Conservation (phyloP, 2,113 vertebrate species). For the Rhinopomastus cyanomelas region DNA sequence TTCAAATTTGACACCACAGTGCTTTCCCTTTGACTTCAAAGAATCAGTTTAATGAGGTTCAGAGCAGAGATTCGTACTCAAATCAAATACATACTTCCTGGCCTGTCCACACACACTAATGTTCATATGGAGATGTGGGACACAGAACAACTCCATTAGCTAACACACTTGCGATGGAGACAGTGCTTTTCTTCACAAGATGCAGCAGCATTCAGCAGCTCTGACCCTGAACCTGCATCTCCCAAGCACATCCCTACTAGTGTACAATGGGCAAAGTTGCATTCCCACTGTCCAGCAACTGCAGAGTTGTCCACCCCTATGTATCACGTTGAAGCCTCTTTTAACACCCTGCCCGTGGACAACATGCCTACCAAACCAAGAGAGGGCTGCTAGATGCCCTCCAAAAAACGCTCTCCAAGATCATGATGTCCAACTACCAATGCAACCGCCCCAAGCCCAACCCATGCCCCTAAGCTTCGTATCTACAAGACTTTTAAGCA, state of each 20-base stretch:
- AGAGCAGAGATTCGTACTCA: background rate
- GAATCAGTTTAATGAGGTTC: conserved; percentile 24
- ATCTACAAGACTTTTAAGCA: no score
- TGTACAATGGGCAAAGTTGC: background rate
- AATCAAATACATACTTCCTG: background rate
- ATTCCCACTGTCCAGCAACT: fast-evolving
- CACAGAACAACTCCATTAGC: background rate
- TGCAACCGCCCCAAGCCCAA: no score
- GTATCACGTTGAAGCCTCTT: background rate
- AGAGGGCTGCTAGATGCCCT: background rate
- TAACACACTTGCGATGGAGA: fast-evolving
- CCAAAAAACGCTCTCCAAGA: no score
- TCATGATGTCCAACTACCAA: no score
- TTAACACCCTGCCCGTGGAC: background rate
- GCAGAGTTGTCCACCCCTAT: background rate
- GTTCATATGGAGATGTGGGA: background rate
- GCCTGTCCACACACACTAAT: background rate
- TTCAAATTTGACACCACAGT: background rate
- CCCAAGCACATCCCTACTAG: background rate
- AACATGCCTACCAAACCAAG: background rate
- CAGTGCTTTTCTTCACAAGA: fast-evolving
- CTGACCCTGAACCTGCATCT: background rate
- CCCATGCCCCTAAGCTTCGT: no score
- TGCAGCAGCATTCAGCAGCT: background rate
- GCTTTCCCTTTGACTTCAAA: conserved; percentile 8